Conservation (phyloP, 2,113 vertebrate genomes). For the Chlamydotis undulata region DNA sequence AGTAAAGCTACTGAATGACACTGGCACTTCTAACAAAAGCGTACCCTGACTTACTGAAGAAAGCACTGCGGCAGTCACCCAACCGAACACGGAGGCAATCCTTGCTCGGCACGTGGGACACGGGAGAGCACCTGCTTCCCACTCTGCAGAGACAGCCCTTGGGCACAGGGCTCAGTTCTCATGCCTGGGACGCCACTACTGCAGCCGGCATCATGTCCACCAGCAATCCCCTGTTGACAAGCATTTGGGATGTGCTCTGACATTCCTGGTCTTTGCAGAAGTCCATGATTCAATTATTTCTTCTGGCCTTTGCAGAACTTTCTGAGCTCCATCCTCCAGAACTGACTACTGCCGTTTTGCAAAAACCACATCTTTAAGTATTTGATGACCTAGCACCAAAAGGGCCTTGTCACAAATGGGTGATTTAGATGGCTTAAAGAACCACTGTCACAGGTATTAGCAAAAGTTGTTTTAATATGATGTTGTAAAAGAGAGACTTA, state of each 20-base stretch:
- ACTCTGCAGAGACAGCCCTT: neutral
- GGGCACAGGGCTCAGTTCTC: neutral
- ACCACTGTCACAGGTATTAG: too few relatives aligned
- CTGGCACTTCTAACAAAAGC: neutral
- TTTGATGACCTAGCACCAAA: neutral
- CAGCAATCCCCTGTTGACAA: fast-evolving
- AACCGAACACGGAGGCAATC: fast-evolving
- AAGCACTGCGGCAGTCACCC: fast-evolving
- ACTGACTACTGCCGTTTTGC: neutral
- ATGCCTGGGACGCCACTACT: fast-evolving
- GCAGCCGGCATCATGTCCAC: fast-evolving
- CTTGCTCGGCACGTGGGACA: fast-evolving
- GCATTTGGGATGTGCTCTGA: neutral
- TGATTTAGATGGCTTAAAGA: too few relatives aligned
- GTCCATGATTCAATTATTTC: neutral
- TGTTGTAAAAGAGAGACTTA: too few relatives aligned
- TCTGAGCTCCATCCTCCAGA: neutral
- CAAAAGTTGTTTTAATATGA: too few relatives aligned
- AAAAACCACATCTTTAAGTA: neutral
- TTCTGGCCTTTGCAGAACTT: neutral
- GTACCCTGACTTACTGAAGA: neutral
- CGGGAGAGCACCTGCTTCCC: neutral
- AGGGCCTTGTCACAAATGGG: neutral
- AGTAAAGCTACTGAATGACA: neutral
- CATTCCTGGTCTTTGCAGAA: neutral